Evolutionary conservation across 2,888 invertebrate species (phyloP).

Genomic region (Ornithoptera alexandrae): DNA sequence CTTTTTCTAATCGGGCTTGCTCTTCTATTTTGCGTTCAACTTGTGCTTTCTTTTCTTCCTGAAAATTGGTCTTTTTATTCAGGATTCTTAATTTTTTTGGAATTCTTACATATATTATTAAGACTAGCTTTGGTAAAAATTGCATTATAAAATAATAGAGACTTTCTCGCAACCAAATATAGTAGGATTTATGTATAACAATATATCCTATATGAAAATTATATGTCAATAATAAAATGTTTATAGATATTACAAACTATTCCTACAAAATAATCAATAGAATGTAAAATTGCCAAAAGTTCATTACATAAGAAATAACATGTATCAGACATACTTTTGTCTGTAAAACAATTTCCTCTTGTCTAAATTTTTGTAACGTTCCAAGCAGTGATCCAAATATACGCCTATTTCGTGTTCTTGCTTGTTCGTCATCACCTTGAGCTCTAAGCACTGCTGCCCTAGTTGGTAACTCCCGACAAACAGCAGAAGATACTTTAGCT

Average conservation of each 20-base stretch:
- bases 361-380: constrained; percentile 96
- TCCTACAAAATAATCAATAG: no score
- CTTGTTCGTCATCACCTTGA: constrained; percentile 90
- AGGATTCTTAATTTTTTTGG: not conserved
- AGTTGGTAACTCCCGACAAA: constrained; percentile 92
- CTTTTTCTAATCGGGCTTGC: constrained; percentile 91
- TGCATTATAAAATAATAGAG: no score
- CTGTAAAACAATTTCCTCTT: constrained; percentile 94
- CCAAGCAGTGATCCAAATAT: constrained; percentile 98
- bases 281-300: no score
- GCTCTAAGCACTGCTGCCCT: constrained; percentile 80
- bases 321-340: constrained; percentile 78
- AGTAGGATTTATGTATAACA: no score
- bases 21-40: constrained; percentile 97
- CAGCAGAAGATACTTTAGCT: constrained; percentile 82
- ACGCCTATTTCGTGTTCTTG: constrained; percentile 90
- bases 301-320: no score
- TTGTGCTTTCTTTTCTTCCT: constrained; percentile 82
- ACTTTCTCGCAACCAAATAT: no score
- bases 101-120: not conserved
- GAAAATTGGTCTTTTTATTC: constrained; percentile 26
- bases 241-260: no score
- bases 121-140: not conserved
- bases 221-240: no score
- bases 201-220: no score